A percentile compares a stretch with the other conserved stretches of the same genome.
Evolutionary conservation across 2,888 invertebrate genomes (phyloP).

Genomic region (Habrosyne pyritoides): DNA sequence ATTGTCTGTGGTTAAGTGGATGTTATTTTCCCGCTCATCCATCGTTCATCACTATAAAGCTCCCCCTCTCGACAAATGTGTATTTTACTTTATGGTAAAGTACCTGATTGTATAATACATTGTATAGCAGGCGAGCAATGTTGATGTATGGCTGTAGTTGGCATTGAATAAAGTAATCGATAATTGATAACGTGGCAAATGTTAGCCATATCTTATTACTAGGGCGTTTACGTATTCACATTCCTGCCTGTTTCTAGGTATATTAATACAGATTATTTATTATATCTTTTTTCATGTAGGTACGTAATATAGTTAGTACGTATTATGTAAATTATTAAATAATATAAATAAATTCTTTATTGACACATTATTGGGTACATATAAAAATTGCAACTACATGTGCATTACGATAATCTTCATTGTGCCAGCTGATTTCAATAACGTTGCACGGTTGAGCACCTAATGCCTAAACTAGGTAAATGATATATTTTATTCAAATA

Average conservation of each 20-base stretch:
- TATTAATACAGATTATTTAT: slow-evolving; percentile 16
- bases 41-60: not conserved
- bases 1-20: not conserved
- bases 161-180: slow-evolving; percentile 44
- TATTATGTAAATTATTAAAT: not conserved
- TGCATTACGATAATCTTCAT: no score
- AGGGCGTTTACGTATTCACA: slow-evolving; percentile 51
- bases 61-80: not conserved
- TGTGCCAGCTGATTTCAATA: no score
- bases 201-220: slow-evolving; percentile 64
- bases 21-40: slow-evolving; percentile 1
- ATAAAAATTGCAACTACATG: no score
- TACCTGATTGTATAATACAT: not conserved
- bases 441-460: no score
- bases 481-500: no score
- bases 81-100: not conserved
- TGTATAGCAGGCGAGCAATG: not conserved
- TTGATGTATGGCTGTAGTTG: slow-evolving; percentile 22
- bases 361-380: no score
- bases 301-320: not conserved
- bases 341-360: no score
- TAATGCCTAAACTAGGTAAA: no score
- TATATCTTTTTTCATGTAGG: not conserved
- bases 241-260: slow-evolving; percentile 44
- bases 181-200: slow-evolving; percentile 55